A percentile compares a stretch with the other conserved stretches of the same genome.
Evolutionary conservation across 1,140 invertebrate species (phyloP).

Genomic region (Drosophila erecta): DNA sequence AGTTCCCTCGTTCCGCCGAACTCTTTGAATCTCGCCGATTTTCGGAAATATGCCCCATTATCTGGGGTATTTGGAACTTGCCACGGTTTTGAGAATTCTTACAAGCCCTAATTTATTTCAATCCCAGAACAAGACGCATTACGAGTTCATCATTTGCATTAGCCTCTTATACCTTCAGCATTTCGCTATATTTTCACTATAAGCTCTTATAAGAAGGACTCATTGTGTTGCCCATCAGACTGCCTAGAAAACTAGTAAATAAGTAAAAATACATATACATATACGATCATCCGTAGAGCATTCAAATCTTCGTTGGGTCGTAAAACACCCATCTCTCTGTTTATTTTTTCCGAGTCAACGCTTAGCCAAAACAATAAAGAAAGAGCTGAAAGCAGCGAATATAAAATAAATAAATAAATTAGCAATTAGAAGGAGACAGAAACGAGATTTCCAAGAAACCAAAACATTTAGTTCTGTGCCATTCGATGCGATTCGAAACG

Average conservation of each 20-base stretch:
- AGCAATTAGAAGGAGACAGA: constrained; percentile 71
- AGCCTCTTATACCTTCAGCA: too few relatives aligned
- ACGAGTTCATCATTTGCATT: too few relatives aligned
- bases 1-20: constrained; percentile 17
- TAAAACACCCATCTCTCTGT: constrained; percentile 3
- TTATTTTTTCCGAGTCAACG: constrained; percentile 28
- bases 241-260: too few relatives aligned
- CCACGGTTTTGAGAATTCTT: not conserved
- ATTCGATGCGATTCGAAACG: constrained; percentile 8
- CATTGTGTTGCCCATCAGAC: too few relatives aligned
- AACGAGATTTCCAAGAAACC: constrained; percentile 62
- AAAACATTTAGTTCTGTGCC: constrained; percentile 39
- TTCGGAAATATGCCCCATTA: constrained; percentile 1
- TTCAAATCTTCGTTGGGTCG: not conserved
- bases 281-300: not conserved
- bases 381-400: constrained; percentile 62
- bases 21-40: constrained; percentile 50
- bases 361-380: constrained; percentile 55
- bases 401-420: constrained; percentile 77
- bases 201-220: too few relatives aligned
- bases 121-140: too few relatives aligned
- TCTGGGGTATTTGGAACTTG: constrained; percentile 11
- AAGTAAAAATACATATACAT: not conserved
- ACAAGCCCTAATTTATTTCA: too few relatives aligned
- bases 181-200: too few relatives aligned